Base-by-base conservation (phyloP, 2,797 vertebrate genomes). In the Pipistrellus pygmaeus region DNA sequence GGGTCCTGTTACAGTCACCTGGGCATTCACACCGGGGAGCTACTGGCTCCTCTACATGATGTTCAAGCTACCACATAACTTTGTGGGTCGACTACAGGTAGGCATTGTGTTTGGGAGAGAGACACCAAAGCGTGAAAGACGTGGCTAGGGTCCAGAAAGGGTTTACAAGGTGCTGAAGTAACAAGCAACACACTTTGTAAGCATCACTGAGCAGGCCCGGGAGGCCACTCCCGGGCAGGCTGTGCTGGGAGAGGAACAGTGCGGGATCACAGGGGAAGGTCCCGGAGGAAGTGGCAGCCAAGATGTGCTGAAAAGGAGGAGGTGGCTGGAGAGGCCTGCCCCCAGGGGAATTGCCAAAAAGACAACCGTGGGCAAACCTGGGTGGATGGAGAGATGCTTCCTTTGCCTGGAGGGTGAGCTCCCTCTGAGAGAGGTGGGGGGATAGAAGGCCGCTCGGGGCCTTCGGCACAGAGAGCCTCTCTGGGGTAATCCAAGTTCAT, bases 401-500 rank as follows among this genome's bases (percentile, higher is more conserved):
- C 1, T 15, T 20, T 25, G 91, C 68, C 38, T 90, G 0, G 3
- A 25, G 17, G 32, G 12, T 5, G 18, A 14, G 44, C 3, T 90
- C 6, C 38, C 21, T 48, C 15, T 9, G 53, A 3, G 14, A 62
- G 62, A n/a, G 60, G 15, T 23, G 15, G 4, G 2, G 53, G 18
- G 6, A 7, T 1, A 15, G 18, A 48, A 44, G 30, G 51, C 5
- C n/a, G 18, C 8, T 53, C 0, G 0, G 11, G 64, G 8, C 41
- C 0, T 6, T 53, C 48, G 60, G 44, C 48, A 69, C 46, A 6
- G 18, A 5, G 38, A 81, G 35, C 18, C 62, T 88, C 88, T 85
- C 11, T 23, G 5, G 14, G 32, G 9, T 66, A 64, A 53, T 46
- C 51, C 20, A 60, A 62, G 48, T n/a, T 51, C 44, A 6, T 78